phyloP scores from a whole-genome alignment of 2,888 invertebrate genomes.

The Merodon equestris region DNA sequence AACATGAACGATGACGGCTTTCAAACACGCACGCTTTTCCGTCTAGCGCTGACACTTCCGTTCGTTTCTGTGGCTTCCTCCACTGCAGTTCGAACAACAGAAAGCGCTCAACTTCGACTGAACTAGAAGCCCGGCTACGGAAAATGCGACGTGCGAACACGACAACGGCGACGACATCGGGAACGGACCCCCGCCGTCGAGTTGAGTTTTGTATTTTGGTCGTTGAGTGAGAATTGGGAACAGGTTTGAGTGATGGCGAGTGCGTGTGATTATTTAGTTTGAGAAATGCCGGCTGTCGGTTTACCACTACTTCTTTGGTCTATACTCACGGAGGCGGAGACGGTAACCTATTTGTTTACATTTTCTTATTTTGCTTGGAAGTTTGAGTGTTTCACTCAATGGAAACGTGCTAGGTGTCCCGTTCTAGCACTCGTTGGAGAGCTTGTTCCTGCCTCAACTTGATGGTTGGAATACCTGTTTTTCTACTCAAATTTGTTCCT shows the following conservation, averaged over 20 bases:
- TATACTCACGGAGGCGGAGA: neutral
- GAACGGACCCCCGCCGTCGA: conserved; percentile 33
- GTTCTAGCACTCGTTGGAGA: conserved; percentile 21
- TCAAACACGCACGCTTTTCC: conserved; percentile 61
- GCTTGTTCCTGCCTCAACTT: conserved; percentile 36
- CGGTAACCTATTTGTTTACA: conserved; percentile 43
- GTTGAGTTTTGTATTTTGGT: conserved; percentile 28
- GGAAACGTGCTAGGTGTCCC: conserved; percentile 19
- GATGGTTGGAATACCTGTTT: conserved; percentile 3
- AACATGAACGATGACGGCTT: conserved; percentile 54
- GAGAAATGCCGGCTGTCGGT: conserved; percentile 27
- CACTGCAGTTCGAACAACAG: conserved; percentile 73
- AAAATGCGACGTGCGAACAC: conserved; percentile 66
- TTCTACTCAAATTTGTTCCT: conserved; percentile 4
- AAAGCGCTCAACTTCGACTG: conserved; percentile 76
- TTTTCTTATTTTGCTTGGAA: conserved; percentile 43
- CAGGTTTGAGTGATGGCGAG: conserved; percentile 34
- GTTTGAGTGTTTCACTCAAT: conserved; percentile 32
- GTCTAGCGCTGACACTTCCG: conserved; percentile 56
- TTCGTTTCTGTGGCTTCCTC: conserved; percentile 41
- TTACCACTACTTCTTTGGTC: neutral
- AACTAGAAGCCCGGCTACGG: conserved; percentile 70
- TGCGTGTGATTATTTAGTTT: conserved; percentile 20
- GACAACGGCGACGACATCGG: conserved; percentile 42
- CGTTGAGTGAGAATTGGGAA: conserved; percentile 42